Base-by-base conservation (phyloP, 2,888 invertebrate genomes). In the Mimumesa dahlbomi region DNA sequence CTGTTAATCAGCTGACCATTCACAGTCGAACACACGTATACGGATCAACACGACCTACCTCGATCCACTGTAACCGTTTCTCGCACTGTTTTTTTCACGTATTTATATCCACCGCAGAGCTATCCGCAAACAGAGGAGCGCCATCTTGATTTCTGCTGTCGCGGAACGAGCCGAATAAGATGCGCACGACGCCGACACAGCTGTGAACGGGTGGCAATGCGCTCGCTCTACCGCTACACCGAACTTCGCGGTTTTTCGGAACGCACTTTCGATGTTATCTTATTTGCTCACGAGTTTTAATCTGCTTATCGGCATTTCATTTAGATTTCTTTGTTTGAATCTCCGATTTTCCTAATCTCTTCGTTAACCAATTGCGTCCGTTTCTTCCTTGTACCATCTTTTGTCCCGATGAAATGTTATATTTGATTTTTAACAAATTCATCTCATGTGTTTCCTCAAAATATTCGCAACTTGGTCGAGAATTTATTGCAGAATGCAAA, bases 61-160 rank as follows among this genome's bases (percentile, higher is more conserved):
- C 66, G 52, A 70, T 69, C 58, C 46, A 36, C 68, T 57, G 52
- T 54, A 63, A 68, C 62, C 64, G 72, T 63, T 79, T 71, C 59
- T 74, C 67, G 57, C 76, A 79, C 80, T 82, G 72, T 73, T 73
- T 77, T 75, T 77, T 73, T 73, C 63, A 75, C 83, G 81, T 85
- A 86, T 86, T 86, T 85, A 85, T 84, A 82, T 84, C 81, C 83
- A 77, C 81, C 82, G 83, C 81, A 80, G 82, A 82, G 76, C 67
- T 73, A 78, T 84, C 85, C 83, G 85, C 86, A 85, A 87, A 86
- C 86, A 84, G 84, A 81, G 76, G 72, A 75, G 80, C 87, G 87
- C 87, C 87, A 88, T 88, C 81, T 87, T 87, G 84, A 65, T 83
- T 84, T 83, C 79, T 81, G 79, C 68, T 71, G 67, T 81, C 82